Evolutionary conservation across 2,113 vertebrate species (phyloP), one percentile per base, ranked within the genome.

Genomic region (Dromiciops gliroides): DNA sequence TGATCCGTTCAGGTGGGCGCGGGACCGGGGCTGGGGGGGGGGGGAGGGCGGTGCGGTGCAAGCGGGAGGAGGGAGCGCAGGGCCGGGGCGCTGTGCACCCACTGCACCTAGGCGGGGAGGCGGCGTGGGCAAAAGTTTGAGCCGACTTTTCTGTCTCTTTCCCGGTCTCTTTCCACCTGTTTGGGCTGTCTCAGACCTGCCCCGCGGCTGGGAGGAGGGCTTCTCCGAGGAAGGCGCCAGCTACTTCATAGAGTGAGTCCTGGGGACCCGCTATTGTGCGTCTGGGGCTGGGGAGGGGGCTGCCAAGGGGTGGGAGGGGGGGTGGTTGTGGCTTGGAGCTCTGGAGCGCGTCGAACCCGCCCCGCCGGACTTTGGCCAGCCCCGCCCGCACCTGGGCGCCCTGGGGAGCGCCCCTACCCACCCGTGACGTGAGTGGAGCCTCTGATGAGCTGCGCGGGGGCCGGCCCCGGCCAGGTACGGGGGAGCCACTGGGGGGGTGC

Each of bases 191-290:
- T 31, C 97, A 99, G 99, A 99, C 98, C 98, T 99, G 97, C 99
- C 99, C 89, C 99, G 99, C 97, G 99, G 99, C 97, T 99, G 99
- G 99, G 99, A 99, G 98, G 99, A 99, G 97, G 99, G 99, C 0
- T 99, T 99, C 98, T 99, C 99, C 51, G 99, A 99, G 97, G 99
- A 99, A 97, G 99, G 99, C 97, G 99, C 99, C 98, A 99, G 99
- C 98, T 99, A 99, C 99, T 99, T 99, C 98, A 99, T 99, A 98
- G 99, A 99, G 99, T 99, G 98, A 99, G 99, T 99, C 96, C 75
- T 90, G 8, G 49, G 8, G 31, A 47, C 24, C 52, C 49, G 48
- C 51, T 49, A 47, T 5, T 91, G 56, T 49, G 47, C 48, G 2
- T 92, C 67, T 92, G 94, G 31, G 92, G 47, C 44, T 89, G 50